Conservation (phyloP, 2,113 vertebrate genomes). For the Melanerpes formicivorus region DNA sequence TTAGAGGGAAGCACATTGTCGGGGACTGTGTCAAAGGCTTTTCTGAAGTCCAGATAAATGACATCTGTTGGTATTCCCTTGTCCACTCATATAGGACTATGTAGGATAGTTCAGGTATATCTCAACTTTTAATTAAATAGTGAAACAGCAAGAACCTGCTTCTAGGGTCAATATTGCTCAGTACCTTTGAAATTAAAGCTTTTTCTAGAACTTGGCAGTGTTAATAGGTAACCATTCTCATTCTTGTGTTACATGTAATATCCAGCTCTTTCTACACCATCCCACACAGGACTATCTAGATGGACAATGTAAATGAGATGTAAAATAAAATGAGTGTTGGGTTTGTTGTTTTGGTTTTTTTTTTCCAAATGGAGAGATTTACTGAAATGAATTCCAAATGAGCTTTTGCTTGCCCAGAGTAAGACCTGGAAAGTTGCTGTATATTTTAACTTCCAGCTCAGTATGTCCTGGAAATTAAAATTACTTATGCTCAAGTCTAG, state of each 20-base stretch:
- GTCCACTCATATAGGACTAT: not conserved
- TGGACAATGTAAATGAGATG: not conserved
- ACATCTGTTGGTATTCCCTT: too few relatives aligned
- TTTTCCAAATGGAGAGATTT: not conserved
- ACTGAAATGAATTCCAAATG: not conserved
- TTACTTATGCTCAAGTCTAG: not conserved
- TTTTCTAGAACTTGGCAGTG: not conserved
- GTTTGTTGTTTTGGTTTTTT: not conserved
- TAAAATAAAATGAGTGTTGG: not conserved
- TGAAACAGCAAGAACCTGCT: not conserved
- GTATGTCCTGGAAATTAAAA: not conserved
- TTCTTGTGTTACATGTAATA: not conserved
- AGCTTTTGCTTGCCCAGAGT: not conserved
- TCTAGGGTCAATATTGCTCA: not conserved
- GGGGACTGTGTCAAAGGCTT: too few relatives aligned
- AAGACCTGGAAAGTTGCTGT: not conserved
- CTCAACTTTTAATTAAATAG: not conserved
- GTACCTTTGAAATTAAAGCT: not conserved
- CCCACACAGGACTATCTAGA: not conserved
- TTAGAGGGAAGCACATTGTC: too few relatives aligned
- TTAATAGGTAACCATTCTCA: not conserved
- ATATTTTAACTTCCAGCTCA: not conserved
- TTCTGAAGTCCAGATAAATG: too few relatives aligned
- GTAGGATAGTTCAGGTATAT: not conserved
- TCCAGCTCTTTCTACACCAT: not conserved